Evolutionary conservation across 1,140 invertebrate species (phyloP).

Genomic region (Drosophila ananassae): DNA sequence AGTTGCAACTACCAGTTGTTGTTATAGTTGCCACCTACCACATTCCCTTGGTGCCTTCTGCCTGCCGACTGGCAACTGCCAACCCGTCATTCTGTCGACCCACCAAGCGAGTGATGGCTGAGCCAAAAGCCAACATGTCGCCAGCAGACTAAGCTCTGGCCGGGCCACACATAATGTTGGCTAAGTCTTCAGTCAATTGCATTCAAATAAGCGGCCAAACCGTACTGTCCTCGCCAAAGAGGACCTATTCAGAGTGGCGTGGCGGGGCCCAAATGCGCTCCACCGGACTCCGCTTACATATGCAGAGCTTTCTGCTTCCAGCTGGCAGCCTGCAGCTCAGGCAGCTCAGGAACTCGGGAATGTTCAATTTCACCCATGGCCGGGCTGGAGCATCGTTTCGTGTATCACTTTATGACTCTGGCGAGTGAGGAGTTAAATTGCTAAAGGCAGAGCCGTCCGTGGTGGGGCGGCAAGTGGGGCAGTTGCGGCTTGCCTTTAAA

Average conservation of each 20-base stretch:
- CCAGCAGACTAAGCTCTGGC: slow-evolving; percentile 65
- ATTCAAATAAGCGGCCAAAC: slow-evolving; percentile 72
- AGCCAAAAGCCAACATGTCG: slow-evolving; percentile 78
- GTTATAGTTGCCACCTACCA: slow-evolving; percentile 21
- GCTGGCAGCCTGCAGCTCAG: background rate
- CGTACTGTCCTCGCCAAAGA: background rate
- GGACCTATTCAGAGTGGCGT: background rate
- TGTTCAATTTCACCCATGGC: slow-evolving; percentile 72
- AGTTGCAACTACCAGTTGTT: slow-evolving; percentile 50
- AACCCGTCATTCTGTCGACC: slow-evolving; percentile 22
- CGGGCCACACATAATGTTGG: slow-evolving; percentile 64
- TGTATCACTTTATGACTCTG: slow-evolving; percentile 71
- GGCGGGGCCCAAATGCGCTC: slow-evolving; percentile 36
- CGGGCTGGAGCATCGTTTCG: slow-evolving; percentile 47
- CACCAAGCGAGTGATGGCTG: slow-evolving; percentile 48
- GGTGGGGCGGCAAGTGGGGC: slow-evolving; percentile 9
- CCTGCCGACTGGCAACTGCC: slow-evolving; percentile 10
- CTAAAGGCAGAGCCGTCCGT: background rate
- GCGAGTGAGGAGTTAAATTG: slow-evolving; percentile 5
- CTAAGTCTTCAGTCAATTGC: slow-evolving; percentile 80
- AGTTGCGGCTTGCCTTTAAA: slow-evolving; percentile 55
- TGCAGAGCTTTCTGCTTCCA: slow-evolving; percentile 38
- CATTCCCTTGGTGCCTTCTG: background rate
- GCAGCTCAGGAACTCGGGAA: slow-evolving; percentile 53
- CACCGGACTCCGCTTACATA: slow-evolving; percentile 57